Evolutionary conservation across 2,888 invertebrate genomes (phyloP).

Genomic region (Oligia fasciuncula): DNA sequence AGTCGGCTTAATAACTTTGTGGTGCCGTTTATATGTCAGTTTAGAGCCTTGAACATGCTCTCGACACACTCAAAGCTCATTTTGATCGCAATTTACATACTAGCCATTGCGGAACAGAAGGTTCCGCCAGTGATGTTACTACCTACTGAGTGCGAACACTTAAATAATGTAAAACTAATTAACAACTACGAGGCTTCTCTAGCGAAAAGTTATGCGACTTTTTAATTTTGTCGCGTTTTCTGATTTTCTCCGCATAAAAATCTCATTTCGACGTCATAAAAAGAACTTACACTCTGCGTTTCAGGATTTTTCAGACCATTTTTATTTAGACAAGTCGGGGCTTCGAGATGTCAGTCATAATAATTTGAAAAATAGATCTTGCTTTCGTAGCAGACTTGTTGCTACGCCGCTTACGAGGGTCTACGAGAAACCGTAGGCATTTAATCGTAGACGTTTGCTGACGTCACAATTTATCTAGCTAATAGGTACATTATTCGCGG

Average conservation of each 20-base stretch:
- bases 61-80: slow-evolving; percentile 57
- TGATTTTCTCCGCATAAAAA: slow-evolving; percentile 36
- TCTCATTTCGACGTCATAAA: slow-evolving; percentile 41
- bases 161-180: slow-evolving; percentile 55
- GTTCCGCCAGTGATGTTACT: slow-evolving; percentile 22
- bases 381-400: slow-evolving; percentile 50
- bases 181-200: slow-evolving; percentile 12
- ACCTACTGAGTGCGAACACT: slow-evolving; percentile 6
- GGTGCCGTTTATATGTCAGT: slow-evolving; percentile 58
- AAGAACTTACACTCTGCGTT: slow-evolving; percentile 21
- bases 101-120: slow-evolving; percentile 32
- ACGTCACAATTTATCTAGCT: slow-evolving; percentile 64
- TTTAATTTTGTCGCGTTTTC: slow-evolving; percentile 32
- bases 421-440: slow-evolving; percentile 60
- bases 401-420: slow-evolving; percentile 59
- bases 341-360: slow-evolving; percentile 31
- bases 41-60: slow-evolving; percentile 52
- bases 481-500: slow-evolving; percentile 66
- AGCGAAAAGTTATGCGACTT: slow-evolving; percentile 12
- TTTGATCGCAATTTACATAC: slow-evolving; percentile 56
- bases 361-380: slow-evolving; percentile 31
- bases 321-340: slow-evolving; percentile 32
- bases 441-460: slow-evolving; percentile 56
- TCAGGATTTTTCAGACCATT: slow-evolving; percentile 19
- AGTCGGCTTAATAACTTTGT: slow-evolving; percentile 60